These are phyloP conservation scores for Drosophila carrolli DNA, from an alignment of 1,140 invertebrate genomes.

Conservation along the genomic window DNA sequence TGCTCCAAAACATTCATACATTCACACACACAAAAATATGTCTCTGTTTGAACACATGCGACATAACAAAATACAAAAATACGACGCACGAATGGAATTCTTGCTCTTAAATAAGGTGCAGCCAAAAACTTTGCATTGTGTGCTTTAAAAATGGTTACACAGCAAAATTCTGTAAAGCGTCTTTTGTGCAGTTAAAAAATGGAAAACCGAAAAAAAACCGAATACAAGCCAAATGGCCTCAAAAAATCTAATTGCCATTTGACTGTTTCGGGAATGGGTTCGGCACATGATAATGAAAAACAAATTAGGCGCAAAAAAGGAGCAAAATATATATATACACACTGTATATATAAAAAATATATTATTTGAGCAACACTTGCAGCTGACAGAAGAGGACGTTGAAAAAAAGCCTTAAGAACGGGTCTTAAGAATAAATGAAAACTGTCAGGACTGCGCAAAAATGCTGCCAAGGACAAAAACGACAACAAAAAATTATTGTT, in stretches of 20 bases:
- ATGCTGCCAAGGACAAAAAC: slow-evolving; percentile 56
- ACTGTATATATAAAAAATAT: slow-evolving; percentile 21
- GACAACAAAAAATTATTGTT: slow-evolving; percentile 54
- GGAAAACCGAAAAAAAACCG: slow-evolving; percentile 37
- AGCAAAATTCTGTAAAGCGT: slow-evolving; percentile 40
- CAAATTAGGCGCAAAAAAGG: slow-evolving; percentile 70
- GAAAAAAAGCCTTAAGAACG: slow-evolving; percentile 39
- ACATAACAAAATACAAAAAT: slow-evolving; percentile 71
- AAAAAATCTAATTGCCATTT: slow-evolving; percentile 82
- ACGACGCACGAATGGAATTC: slow-evolving; percentile 29
- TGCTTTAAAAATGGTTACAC: slow-evolving; percentile 38
- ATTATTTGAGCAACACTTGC: slow-evolving; percentile 68
- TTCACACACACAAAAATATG: slow-evolving; percentile 19
- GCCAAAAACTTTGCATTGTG: slow-evolving; percentile 28
- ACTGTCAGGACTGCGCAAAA: slow-evolving; percentile 71
- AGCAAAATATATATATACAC: slow-evolving; percentile 23
- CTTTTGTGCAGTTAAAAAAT: slow-evolving; percentile 53
- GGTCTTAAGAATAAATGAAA: slow-evolving; percentile 64
- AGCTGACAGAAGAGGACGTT: slow-evolving; percentile 54
- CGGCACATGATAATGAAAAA: slow-evolving; percentile 72
- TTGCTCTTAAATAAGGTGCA: slow-evolving; percentile 32
- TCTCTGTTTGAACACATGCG: slow-evolving; percentile 45
- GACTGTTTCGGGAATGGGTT: slow-evolving; percentile 56
- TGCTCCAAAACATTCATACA: slow-evolving; percentile 28
- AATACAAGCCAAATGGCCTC: slow-evolving; percentile 67